Base-by-base conservation (phyloP, 1,140 invertebrate species). In the Zaprionus ornatus region DNA sequence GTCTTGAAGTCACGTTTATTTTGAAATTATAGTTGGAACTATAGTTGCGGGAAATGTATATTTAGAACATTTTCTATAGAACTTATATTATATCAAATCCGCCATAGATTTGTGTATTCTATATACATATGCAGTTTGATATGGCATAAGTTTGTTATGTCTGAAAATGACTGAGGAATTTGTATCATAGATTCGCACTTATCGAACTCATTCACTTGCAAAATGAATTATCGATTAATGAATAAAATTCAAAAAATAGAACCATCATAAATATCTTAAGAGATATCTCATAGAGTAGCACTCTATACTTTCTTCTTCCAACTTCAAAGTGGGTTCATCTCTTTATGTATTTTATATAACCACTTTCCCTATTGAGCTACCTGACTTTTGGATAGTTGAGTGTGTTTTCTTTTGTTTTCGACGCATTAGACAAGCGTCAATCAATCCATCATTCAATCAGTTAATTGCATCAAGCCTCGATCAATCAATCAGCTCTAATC, bases 401-500 rank as follows among this genome's bases (percentile, higher is more conserved):
- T 45, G 23, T 67, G 17, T 19, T 50, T 35, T 52, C 32, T 55
- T 17, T 50, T 52, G 40, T 69, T 45, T n/a, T 45, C 40, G 40
- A 17, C 2, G 67, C 60, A 63, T 75, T 75, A 75, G 32, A 29
- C 45, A 56, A 63, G 15, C 64, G 67, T 65, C 73, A 75, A 65
- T 75, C 73, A 75, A 13, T 32, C 37, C 37, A 56, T 50, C 73
- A 75, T 10, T 57, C 27, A 23, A 56, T 50, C 56, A 57, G 4
- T 69, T 56, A 73, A 67, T 66, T 73, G 45, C 63, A 32, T 54
- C 13, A 55, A 32, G 50, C 50, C 52, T 59, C 15, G 60, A 59
- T 35, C 67, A 56, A 75, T 71, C 67, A 75, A 75, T 71, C 67
- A 71, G 42, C 1, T 55, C 7, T 74, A 63, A 75, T 64, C 64